Percentiles rank a stretch among this genome's conserved stretches.
Conservation (phyloP, 2,797 vertebrate species). For the Cryptoblepharus egeriae region DNA sequence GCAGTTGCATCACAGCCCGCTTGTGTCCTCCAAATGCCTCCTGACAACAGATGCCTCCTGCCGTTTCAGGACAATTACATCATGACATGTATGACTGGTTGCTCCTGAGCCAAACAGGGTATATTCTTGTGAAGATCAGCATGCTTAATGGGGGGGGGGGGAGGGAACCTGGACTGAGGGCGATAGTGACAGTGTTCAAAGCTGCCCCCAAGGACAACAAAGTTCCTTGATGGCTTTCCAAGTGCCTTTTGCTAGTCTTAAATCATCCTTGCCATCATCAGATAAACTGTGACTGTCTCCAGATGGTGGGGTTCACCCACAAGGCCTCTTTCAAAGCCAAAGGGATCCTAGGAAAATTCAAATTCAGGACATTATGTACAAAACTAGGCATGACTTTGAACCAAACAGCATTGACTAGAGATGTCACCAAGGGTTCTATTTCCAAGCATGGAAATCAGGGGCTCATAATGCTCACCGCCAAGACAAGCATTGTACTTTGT, state of each 20-base stretch:
- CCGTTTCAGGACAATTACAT: slow-evolving; percentile 73
- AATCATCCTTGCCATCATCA: background rate
- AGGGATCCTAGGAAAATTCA: background rate
- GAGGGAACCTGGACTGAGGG: background rate
- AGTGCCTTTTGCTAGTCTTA: background rate
- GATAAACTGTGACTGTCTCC: background rate
- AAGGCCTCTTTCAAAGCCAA: background rate
- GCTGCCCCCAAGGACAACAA: background rate
- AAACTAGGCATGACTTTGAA: background rate
- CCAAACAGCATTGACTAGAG: background rate
- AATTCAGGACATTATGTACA: too few species aligned
- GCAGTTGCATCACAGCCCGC: slow-evolving; percentile 75
- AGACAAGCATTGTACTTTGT: background rate
- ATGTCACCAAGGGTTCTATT: background rate
- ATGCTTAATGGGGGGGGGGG: background rate
- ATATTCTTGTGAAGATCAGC: background rate
- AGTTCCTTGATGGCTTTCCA: background rate
- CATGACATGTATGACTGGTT: slow-evolving; percentile 63
- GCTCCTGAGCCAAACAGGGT: slow-evolving; percentile 26
- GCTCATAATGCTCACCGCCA: background rate
- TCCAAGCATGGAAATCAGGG: background rate
- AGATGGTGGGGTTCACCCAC: background rate
- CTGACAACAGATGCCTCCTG: slow-evolving; percentile 71
- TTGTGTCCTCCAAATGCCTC: slow-evolving; percentile 66
- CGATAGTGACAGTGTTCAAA: background rate